These are phyloP conservation scores for Andrena marginata DNA, from an alignment of 2,888 invertebrate species.

Conservation along the genomic window DNA sequence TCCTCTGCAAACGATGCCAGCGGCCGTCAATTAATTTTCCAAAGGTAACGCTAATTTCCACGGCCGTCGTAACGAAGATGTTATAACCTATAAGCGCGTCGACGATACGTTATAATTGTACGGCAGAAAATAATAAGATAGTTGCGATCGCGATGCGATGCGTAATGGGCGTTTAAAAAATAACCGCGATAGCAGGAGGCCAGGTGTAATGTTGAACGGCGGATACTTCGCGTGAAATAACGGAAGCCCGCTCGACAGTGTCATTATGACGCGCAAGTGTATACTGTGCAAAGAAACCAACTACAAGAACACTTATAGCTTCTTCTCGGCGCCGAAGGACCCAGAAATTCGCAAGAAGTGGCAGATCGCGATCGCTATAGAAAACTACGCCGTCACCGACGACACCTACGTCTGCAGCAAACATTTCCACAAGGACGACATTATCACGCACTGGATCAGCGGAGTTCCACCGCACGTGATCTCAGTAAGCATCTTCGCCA, in stretches of 20 bases:
- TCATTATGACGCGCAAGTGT: conserved; percentile 82
- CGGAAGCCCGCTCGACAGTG: conserved; percentile 36
- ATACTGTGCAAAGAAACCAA: conserved; percentile 81
- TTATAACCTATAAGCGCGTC: conserved; percentile 29
- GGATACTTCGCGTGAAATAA: conserved; percentile 7
- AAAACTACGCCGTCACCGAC: conserved; percentile 79
- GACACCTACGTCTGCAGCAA: conserved; percentile 82
- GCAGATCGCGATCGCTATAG: conserved; percentile 79
- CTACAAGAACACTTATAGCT: conserved; percentile 81
- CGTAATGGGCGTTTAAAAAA: background rate
- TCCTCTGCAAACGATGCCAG: background rate
- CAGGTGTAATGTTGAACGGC: background rate
- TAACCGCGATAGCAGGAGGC: background rate
- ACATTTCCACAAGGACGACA: conserved; percentile 80
- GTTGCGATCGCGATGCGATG: background rate
- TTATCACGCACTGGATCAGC: conserved; percentile 83
- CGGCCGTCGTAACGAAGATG: background rate
- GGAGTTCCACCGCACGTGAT: conserved; percentile 82
- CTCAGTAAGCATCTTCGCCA: conserved; percentile 70
- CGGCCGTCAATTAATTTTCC: background rate
- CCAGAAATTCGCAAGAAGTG: conserved; percentile 79
- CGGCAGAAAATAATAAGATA: background rate
- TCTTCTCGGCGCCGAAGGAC: conserved; percentile 83
- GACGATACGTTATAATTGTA: background rate
- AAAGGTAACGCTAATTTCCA: background rate